phyloP scores from a whole-genome alignment of 2,888 invertebrate species.

The Ormia ochracea region DNA sequence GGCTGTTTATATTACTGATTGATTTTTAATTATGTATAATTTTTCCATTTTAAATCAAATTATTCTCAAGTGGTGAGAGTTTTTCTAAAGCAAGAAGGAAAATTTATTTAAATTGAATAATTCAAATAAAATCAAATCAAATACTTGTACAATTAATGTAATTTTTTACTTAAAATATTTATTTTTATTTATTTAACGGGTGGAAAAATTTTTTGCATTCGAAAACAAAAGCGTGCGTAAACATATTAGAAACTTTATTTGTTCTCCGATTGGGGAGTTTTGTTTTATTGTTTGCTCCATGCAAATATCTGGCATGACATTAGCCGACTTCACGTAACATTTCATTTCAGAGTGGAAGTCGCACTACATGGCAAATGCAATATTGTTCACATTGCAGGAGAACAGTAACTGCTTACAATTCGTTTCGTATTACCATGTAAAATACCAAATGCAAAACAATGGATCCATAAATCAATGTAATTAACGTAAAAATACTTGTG shows the following conservation, averaged over 20 bases:
- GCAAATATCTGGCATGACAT: not conserved
- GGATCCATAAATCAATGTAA: slow-evolving; percentile 95
- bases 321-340: slow-evolving; percentile 23
- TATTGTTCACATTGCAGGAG: slow-evolving; percentile 6
- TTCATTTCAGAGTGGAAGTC: not conserved
- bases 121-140: too few species aligned
- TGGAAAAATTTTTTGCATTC: too few species aligned
- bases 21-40: slow-evolving; percentile 4
- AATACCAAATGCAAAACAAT: slow-evolving; percentile 83
- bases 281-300: not conserved
- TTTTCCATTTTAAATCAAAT: not conserved
- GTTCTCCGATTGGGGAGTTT: not conserved
- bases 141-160: too few species aligned
- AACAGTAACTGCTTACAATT: slow-evolving; percentile 18
- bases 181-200: too few species aligned
- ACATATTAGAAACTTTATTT: slow-evolving; percentile 4
- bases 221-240: slow-evolving; percentile 24
- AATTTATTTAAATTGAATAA: too few species aligned
- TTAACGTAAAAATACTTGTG: slow-evolving; percentile 79
- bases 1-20: not conserved
- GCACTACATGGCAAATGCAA: slow-evolving; percentile 5
- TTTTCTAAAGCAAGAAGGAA: too few species aligned
- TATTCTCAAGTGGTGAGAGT: not conserved
- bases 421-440: slow-evolving; percentile 53
- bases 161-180: too few species aligned